These are phyloP conservation scores for Syngnathoides biaculeatus DNA, from an alignment of 2,113 vertebrate species.

Conservation along the genomic window DNA sequence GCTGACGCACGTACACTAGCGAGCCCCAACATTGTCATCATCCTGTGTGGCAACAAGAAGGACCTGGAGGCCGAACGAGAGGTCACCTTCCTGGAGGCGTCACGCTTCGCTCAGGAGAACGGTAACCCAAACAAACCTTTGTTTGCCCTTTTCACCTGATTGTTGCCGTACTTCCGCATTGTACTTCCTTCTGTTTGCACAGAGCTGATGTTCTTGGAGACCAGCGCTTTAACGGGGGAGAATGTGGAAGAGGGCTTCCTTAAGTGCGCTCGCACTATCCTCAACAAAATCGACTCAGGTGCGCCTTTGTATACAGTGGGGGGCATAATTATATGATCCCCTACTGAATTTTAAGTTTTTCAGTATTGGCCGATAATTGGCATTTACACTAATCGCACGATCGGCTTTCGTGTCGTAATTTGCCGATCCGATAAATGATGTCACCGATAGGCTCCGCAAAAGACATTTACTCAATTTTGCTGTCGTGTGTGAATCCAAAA, in stretches of 20 bases:
- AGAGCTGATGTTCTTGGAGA: constrained; percentile 92
- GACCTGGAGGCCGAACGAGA: constrained; percentile 88
- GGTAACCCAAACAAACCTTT: constrained; percentile 57
- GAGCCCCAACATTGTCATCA: constrained; percentile 90
- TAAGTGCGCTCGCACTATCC: constrained; percentile 86
- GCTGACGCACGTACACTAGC: constrained; percentile 87
- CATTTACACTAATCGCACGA: too few relatives aligned
- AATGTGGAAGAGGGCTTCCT: constrained; percentile 90
- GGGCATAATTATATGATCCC: not conserved
- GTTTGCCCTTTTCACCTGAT: not conserved
- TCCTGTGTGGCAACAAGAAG: constrained; percentile 92
- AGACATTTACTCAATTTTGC: too few relatives aligned
- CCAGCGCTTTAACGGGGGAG: constrained; percentile 88
- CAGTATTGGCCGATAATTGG: too few relatives aligned
- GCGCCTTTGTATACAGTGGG: constrained; percentile 8
- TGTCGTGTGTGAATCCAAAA: too few relatives aligned
- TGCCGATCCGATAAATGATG: too few relatives aligned
- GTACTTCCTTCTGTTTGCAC: not conserved
- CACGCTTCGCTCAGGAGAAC: constrained; percentile 90
- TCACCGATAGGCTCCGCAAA: too few relatives aligned
- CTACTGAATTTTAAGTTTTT: not conserved
- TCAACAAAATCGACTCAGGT: constrained; percentile 93
- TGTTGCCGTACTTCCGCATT: not conserved
- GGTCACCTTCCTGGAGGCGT: constrained; percentile 90
- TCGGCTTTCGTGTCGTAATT: too few relatives aligned